These are phyloP conservation scores for Numida meleagris DNA, from an alignment of 2,113 vertebrate species.

Conservation along the genomic window DNA sequence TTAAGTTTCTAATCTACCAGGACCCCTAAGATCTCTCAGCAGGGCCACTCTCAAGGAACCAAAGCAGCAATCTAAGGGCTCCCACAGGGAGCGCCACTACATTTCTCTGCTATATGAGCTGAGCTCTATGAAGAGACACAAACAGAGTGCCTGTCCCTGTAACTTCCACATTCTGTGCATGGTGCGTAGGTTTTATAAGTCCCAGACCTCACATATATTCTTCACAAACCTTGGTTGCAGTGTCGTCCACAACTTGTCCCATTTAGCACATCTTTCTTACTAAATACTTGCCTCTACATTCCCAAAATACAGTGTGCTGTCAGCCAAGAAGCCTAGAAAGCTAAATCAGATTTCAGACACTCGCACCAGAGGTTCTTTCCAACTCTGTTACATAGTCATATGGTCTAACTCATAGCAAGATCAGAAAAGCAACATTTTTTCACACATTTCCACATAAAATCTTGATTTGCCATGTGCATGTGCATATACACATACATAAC, in stretches of 20 bases:
- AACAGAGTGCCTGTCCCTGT: neutral
- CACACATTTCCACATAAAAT: slow-evolving; percentile 44
- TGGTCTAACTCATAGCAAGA: slow-evolving; percentile 51
- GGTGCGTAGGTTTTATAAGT: neutral
- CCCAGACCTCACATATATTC: neutral
- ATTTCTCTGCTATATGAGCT: too few species aligned
- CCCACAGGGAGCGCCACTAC: too few species aligned
- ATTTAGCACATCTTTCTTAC: neutral
- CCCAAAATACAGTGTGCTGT: slow-evolving; percentile 15
- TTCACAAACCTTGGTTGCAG: neutral
- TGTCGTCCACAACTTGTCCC: neutral
- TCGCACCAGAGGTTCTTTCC: slow-evolving; percentile 57
- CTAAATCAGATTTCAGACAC: slow-evolving; percentile 40
- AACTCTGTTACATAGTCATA: slow-evolving; percentile 50
- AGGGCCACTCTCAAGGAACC: too few species aligned
- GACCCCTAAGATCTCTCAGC: too few species aligned
- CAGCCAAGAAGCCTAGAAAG: slow-evolving; percentile 64
- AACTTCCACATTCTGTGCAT: neutral
- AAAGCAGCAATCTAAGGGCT: too few species aligned
- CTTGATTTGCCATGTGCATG: slow-evolving; percentile 25
- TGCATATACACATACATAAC: neutral
- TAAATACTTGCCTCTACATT: slow-evolving; percentile 25
- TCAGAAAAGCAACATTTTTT: slow-evolving; percentile 62
- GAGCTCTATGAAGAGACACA: too few species aligned
- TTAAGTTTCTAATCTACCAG: too few species aligned